A percentile compares a stretch with the other conserved stretches of the same genome.
phyloP scores from a whole-genome alignment of 1,140 invertebrate species.

The Nylanderia fulva region DNA sequence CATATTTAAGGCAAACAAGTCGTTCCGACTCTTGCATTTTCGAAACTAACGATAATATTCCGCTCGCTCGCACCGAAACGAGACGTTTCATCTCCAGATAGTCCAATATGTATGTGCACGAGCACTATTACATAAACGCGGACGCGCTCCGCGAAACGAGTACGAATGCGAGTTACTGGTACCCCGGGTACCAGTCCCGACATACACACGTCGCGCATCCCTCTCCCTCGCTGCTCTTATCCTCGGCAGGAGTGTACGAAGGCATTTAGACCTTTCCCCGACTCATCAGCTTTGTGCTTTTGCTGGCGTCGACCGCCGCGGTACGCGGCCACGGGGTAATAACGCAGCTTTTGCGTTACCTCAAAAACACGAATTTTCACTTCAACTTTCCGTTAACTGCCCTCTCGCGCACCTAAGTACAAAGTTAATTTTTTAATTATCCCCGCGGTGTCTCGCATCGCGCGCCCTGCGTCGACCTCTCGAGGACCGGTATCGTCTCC shows the following conservation, averaged over 20 bases:
- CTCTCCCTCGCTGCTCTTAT: slow-evolving; percentile 56
- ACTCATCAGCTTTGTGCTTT: slow-evolving; percentile 85
- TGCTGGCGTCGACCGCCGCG: slow-evolving; percentile 64
- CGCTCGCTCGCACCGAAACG: slow-evolving; percentile 35
- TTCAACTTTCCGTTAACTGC: slow-evolving; percentile 84
- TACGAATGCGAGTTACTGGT: slow-evolving; percentile 79
- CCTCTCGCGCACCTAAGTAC: slow-evolving; percentile 76
- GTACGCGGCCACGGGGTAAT: slow-evolving; percentile 77
- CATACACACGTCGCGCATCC: slow-evolving; percentile 56
- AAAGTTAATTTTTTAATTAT: slow-evolving; percentile 85
- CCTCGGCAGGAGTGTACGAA: slow-evolving; percentile 74
- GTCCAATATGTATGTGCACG: slow-evolving; percentile 51
- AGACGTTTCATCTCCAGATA: slow-evolving; percentile 2
- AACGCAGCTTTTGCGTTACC: slow-evolving; percentile 80
- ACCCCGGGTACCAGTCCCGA: slow-evolving; percentile 65
- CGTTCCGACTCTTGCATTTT: slow-evolving; percentile 49
- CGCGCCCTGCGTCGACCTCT: slow-evolving; percentile 44
- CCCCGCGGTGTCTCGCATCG: slow-evolving; percentile 71
- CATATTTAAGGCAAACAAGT: slow-evolving; percentile 39
- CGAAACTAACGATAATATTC: slow-evolving; percentile 57
- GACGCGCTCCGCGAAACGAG: slow-evolving; percentile 68
- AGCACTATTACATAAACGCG: slow-evolving; percentile 59
- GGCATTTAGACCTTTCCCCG: slow-evolving; percentile 84
- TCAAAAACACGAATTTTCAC: slow-evolving; percentile 86
- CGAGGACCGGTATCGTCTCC: slow-evolving; percentile 11